phyloP scores from a whole-genome alignment of 92 coral and sea anemone species.

The Plumapathes pennacea region DNA sequence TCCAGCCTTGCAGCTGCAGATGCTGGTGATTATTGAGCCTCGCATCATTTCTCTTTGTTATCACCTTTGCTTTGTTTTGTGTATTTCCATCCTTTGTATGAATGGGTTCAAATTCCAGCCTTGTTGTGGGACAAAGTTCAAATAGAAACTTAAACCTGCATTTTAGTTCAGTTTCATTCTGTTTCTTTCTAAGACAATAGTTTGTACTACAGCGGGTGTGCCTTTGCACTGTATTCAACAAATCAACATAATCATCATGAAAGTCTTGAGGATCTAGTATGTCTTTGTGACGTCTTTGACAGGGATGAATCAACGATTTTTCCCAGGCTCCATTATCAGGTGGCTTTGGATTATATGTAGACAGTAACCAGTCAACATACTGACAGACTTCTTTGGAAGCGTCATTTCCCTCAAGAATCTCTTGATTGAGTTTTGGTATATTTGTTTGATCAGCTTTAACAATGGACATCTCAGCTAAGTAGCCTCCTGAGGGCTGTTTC shows the following conservation, averaged over 20 bases:
- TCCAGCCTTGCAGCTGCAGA: slow-evolving; percentile 49
- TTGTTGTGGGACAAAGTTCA: slow-evolving; percentile 31
- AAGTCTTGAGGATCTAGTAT: slow-evolving; percentile 8
- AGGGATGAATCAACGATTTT: slow-evolving; percentile 67
- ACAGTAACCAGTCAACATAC: slow-evolving; percentile 59
- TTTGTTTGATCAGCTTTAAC: slow-evolving; percentile 1
- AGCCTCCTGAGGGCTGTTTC: slow-evolving; percentile 29
- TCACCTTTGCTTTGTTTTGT: slow-evolving; percentile 43
- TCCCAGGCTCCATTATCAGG: slow-evolving; percentile 68
- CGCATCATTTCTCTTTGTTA: slow-evolving; percentile 47
- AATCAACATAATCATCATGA: slow-evolving; percentile 53
- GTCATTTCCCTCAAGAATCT: too few relatives aligned
- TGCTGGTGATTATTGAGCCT: slow-evolving; percentile 29
- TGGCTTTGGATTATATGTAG: slow-evolving; percentile 64
- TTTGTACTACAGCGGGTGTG: slow-evolving; percentile 64
- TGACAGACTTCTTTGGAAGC: too few relatives aligned
- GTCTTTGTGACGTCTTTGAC: slow-evolving; percentile 37
- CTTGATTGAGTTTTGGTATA: slow-evolving; percentile 2
- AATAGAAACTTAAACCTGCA: slow-evolving; percentile 62
- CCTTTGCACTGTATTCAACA: slow-evolving; percentile 54
- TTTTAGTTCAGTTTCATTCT: slow-evolving; percentile 39
- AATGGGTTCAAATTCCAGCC: slow-evolving; percentile 49
- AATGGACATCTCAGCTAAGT: slow-evolving; percentile 21
- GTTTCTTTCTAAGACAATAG: slow-evolving; percentile 54
- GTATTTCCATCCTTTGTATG: slow-evolving; percentile 24